Conservation (phyloP, 1,140 invertebrate genomes). For the Drosophila leontia region DNA sequence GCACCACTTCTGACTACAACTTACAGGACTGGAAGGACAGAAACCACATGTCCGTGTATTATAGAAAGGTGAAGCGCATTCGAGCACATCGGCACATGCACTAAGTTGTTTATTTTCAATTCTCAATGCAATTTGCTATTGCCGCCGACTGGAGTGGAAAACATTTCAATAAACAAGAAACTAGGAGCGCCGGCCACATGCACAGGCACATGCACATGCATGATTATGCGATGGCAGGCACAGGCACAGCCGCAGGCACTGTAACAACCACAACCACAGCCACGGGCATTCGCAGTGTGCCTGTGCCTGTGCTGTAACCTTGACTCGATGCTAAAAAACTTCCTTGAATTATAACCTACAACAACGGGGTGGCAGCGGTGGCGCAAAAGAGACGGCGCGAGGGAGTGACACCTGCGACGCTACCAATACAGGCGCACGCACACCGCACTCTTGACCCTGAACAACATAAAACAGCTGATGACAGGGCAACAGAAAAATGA, state of each 20-base stretch:
- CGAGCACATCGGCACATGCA: conserved; percentile 29
- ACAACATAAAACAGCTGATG: conserved; percentile 82
- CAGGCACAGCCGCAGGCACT: neutral
- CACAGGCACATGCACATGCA: neutral
- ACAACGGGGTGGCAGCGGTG: neutral
- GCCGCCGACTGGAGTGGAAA: conserved; percentile 31
- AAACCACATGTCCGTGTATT: conserved; percentile 14
- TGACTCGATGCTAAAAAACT: conserved; percentile 70
- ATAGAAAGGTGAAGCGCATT: conserved; percentile 14
- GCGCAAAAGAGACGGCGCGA: conserved; percentile 10
- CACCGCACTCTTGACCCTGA: conserved; percentile 74
- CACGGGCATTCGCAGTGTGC: neutral
- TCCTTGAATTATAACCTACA: conserved; percentile 70
- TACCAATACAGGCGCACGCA: conserved; percentile 31
- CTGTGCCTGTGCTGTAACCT: conserved; percentile 44
- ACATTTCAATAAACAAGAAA: conserved; percentile 61
- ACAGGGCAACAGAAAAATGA: conserved; percentile 45
- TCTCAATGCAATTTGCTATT: conserved; percentile 49
- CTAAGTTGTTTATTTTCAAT: conserved; percentile 56
- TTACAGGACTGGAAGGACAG: conserved; percentile 8
- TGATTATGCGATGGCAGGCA: conserved; percentile 10
- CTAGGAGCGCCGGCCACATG: neutral
- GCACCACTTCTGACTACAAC: conserved; percentile 9
- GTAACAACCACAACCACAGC: neutral
- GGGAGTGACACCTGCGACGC: conserved; percentile 67